Evolutionary conservation across 2,888 invertebrate genomes (phyloP), one percentile per base, ranked within the genome.

Genomic region (Phortica okadai): DNA sequence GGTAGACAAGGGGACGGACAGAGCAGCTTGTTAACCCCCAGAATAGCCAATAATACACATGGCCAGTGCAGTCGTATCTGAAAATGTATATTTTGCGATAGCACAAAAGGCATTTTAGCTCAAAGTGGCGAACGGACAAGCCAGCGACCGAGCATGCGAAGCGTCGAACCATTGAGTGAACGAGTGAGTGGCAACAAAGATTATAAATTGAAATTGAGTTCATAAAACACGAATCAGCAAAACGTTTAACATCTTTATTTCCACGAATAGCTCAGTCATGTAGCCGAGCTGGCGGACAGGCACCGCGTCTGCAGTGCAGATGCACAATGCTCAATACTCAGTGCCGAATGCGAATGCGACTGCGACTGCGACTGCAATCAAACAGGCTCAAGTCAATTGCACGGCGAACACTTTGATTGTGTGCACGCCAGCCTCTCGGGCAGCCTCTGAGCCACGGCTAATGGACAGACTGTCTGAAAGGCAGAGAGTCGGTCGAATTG

Each of bases 141-240:
- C 62, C 45, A 25, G 25, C 66, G 74, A 50, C 2, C 50, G 59
- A 72, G 70, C 66, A 4, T 42, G 16, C 75, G 7, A 50, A 14
- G 6, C 56, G 25, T 25, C 58, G 7, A 50, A 14, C 8, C 56
- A 16, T 21, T 50, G 80, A 76, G 76, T 66, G 50, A 78, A 79
- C 80, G 83, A 83, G 80, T 88, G 86, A 86, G 87, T 88, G 86
- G 88, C 86, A 85, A 83, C 85, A 82, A 80, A 89, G 89, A 89
- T 89, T 87, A 88, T 87, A 88, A 89, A 89, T 89, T 89, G 89
- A 89, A 89, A 88, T 90, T 89, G 89, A 88, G 90, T 89, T 89
- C 89, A 90, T 89, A 90, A 90, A 89, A 90, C 89, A 89, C 89
- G 90, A 90, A 89, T 89, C 88, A 88, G 86, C 89, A 86, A 89